Evolutionary conservation across 2,113 vertebrate species (phyloP).

Genomic region (Tetrax tetrax): DNA sequence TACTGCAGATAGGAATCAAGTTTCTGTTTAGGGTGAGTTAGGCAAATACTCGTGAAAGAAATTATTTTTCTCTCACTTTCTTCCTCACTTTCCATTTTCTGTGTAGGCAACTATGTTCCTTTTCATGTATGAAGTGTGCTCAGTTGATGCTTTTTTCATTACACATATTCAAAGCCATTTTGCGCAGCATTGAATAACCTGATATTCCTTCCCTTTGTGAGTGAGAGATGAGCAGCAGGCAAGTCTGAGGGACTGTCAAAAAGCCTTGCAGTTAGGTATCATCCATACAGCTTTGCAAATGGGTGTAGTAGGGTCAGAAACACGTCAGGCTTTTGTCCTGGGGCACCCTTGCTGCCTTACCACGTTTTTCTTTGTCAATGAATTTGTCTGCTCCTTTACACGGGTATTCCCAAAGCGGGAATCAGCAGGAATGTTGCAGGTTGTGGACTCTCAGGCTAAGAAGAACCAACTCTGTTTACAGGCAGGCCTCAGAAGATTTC

Average conservation of each 20-base stretch:
- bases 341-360: neutral
- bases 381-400: too few relatives aligned
- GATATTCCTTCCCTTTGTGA: neutral
- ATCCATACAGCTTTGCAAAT: too few relatives aligned
- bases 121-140: neutral
- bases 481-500: neutral
- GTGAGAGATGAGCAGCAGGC: accelerated
- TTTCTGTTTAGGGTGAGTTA: neutral
- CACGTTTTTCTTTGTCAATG: neutral
- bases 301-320: neutral
- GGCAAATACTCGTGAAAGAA: neutral
- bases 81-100: neutral
- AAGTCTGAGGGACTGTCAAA: neutral
- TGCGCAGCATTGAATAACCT: neutral
- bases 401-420: accelerated
- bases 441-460: too few relatives aligned
- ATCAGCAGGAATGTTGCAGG: accelerated
- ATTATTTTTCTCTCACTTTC: neutral
- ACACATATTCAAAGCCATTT: accelerated
- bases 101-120: neutral
- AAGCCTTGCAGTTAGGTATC: neutral
- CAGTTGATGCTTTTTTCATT: neutral
- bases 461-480: neutral
- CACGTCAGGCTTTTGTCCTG: neutral
- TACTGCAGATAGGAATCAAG: neutral